These are phyloP conservation scores for Syrmaticus mikado DNA, from an alignment of 2,113 vertebrate species.

Conservation along the genomic window DNA sequence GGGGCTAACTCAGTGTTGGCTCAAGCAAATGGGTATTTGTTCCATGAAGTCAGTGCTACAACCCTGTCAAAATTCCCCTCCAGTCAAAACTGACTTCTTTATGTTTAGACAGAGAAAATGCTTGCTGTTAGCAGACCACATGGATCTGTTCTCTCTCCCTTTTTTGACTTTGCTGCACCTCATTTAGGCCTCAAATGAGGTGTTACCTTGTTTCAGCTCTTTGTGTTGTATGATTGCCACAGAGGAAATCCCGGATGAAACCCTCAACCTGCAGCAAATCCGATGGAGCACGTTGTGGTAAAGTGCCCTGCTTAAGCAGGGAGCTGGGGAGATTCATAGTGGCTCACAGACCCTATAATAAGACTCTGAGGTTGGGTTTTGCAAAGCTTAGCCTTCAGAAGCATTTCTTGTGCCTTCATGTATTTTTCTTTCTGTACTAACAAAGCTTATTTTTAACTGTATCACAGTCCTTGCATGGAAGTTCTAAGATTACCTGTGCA, in stretches of 20 bases:
- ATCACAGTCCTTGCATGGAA: neutral
- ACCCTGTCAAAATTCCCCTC: neutral
- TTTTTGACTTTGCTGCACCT: neutral
- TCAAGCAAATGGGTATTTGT: neutral
- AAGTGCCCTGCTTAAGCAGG: rapidly evolving
- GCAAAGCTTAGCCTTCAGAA: neutral
- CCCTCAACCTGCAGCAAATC: neutral
- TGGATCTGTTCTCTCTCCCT: neutral
- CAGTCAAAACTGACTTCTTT: neutral
- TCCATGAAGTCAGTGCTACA: neutral
- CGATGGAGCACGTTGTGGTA: neutral
- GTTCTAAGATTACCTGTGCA: neutral
- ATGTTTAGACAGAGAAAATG: neutral
- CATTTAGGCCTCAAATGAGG: neutral
- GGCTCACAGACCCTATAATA: neutral
- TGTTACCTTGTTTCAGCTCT: neutral
- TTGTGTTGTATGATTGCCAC: neutral
- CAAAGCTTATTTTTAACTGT: neutral
- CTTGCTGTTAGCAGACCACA: neutral
- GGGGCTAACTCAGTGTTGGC: neutral
- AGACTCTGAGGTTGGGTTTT: neutral
- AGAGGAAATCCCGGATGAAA: neutral
- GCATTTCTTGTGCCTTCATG: rapidly evolving
- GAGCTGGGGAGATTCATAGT: neutral
- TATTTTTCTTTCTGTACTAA: neutral